Base-by-base conservation (phyloP, 64 coral and sea anemone genomes). In the Porites lutea region DNA sequence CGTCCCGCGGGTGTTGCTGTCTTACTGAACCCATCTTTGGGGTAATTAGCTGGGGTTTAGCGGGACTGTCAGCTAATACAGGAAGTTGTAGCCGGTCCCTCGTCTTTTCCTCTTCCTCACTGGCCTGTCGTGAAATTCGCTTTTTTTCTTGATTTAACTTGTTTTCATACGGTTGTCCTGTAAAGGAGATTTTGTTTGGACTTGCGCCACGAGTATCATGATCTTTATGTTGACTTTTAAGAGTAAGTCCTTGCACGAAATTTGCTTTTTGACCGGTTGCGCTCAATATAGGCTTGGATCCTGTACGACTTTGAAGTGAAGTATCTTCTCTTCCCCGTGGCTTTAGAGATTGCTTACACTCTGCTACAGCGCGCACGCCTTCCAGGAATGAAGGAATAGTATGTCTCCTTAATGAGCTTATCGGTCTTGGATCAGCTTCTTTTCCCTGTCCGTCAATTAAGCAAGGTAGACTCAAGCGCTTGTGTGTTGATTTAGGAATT, bases 401-500 rank as follows among this genome's bases (percentile, higher is more conserved):
- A 65, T 49, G 59, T 65, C 79, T 64, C 10, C 79, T 45, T 3
- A 16, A 15, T 6, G 11, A 3, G 16, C 18, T 23, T 5, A 68
- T 68, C 11, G 62, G 48, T 20, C 16, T 22, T 21, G 48, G 8
- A 18, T 68, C 18, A 13, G 1, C 6, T 8, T 52, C 81, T 4
- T 84, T 84, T 13, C 59, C 51, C 3, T 6, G 64, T 20, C 61
- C 81, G 19, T 84, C 81, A 52, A 68, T 18, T 6, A 84, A 51
- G 52, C 81, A 84, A 2, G 81, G 81, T 9, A 84, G 47, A 48
- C 81, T 84, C 62, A 84, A 23, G 7, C 81, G 81, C 81, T 84
- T 69, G 2, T 49, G 16, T 19, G 47, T 20, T 13, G 64, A 51
- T 20, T 5, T 68, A 11, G 63, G n/a, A 6, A 48, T n/a, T 8